Evolutionary conservation across 2,113 vertebrate species (phyloP), one percentile per base, ranked within the genome.

Genomic region (Butorides virescens): DNA sequence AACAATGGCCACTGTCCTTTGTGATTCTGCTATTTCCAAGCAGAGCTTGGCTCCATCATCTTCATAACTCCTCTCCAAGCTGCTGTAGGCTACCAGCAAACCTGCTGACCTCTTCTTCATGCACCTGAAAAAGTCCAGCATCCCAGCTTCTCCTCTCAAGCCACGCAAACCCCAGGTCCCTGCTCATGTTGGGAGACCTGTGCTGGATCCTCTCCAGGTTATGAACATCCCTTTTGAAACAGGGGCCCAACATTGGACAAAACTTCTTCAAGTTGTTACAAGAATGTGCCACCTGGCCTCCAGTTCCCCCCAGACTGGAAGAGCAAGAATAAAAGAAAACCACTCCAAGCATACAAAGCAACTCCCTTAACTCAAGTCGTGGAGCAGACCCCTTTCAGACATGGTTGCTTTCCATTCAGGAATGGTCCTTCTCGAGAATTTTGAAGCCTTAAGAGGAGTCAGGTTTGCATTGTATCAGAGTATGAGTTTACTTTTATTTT

Each of bases 221-320:
- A 30, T 34, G 46, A 66, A 34, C 20, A 52, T 9, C 25, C 15
- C 8, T 44, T 13, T 71, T 71, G 36, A 91, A 84, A 70, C 7
- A 11, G 14, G 6, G 13, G 3, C 11, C 3, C 49, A 34, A 62
- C 0, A 1, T 1, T 50, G n/a, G n/a, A 56, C 9, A 71, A 62
- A 49, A 21, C 30, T 39, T 63, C 30, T 39, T 63, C 17, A 71
- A 44, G 42, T 2, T 10, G 10, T 56, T 26, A 36, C 30, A 36
- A 19, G 42, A 71, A 12, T 20, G 15, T 30, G 63, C 36, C 2
- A 1, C 55, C 20, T 30, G 39, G 19, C 20, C 47, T 70, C 39
- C 42, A 25, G 34, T 49, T 61, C 3, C 2, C 3, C 34, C 7
- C 19, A 21, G 29, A 12, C 4, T n/a, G 29, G 26, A 52, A 50